A percentile compares a stretch with the other conserved stretches of the same genome.
Conservation (phyloP, 2,113 vertebrate genomes). For the Gambusia holbrooki region DNA sequence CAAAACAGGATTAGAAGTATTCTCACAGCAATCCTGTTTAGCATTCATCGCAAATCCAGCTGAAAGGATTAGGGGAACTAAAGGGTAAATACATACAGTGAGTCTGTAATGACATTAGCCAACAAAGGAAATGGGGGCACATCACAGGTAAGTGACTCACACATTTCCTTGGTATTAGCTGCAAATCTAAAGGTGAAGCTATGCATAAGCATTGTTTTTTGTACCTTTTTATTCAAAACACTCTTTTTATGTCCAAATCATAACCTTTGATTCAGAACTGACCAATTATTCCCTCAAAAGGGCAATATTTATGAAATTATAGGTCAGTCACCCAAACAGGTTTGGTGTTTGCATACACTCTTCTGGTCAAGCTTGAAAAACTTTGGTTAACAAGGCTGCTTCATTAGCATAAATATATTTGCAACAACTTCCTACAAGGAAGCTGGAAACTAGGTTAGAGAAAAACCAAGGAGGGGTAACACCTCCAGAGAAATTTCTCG, state of each 20-base stretch:
- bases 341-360: background rate
- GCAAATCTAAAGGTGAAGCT: slow-evolving; percentile 41
- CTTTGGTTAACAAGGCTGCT: background rate
- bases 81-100: slow-evolving; percentile 57
- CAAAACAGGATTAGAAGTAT: slow-evolving; percentile 6
- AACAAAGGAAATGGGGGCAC: slow-evolving; percentile 33
- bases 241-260: background rate
- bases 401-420: slow-evolving; percentile 1
- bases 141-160: slow-evolving; percentile 33
- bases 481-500: background rate
- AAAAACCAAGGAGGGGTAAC: slow-evolving; percentile 5
- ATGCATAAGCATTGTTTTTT: slow-evolving; percentile 6
- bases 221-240: slow-evolving; percentile 25
- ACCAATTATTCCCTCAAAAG: slow-evolving; percentile 11
- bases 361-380: background rate
- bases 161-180: slow-evolving; percentile 35
- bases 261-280: slow-evolving; percentile 5
- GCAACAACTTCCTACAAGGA: background rate
- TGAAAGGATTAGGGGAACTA: slow-evolving; percentile 43
- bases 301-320: slow-evolving; percentile 16
- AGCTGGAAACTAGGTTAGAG: background rate
- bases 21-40: slow-evolving; percentile 25
- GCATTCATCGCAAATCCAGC: slow-evolving; percentile 33
- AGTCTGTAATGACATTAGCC: slow-evolving; percentile 44
- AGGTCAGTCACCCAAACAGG: background rate